These are phyloP conservation scores for Panurus biarmicus DNA, from an alignment of 2,113 vertebrate genomes.

Conservation along the genomic window DNA sequence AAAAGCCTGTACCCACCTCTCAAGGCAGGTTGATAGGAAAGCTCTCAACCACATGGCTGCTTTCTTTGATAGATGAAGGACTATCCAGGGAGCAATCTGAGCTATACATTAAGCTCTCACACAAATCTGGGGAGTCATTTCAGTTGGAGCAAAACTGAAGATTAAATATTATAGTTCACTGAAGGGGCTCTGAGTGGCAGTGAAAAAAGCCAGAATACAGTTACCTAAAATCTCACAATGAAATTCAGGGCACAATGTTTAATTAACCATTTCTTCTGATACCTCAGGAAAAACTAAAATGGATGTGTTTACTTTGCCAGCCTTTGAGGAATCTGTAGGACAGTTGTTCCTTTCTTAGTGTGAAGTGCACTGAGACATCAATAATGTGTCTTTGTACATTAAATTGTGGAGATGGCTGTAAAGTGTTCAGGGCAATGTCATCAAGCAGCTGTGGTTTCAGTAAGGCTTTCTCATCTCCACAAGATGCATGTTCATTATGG, in stretches of 20 bases:
- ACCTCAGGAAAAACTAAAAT: background rate
- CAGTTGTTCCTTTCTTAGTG: background rate
- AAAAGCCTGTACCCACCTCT: background rate
- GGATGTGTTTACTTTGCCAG: background rate
- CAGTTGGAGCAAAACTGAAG: conserved; percentile 7
- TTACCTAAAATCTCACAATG: background rate
- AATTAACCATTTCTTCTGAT: conserved; percentile 58
- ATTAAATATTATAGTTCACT: conserved; percentile 44
- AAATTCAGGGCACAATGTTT: conserved; percentile 18
- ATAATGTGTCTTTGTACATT: background rate
- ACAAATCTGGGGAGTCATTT: conserved; percentile 35
- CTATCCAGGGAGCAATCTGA: conserved; percentile 35
- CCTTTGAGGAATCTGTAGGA: background rate
- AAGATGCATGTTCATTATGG: background rate
- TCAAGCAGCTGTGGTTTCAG: background rate
- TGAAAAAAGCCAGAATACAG: conserved; percentile 56
- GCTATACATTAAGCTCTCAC: conserved; percentile 18
- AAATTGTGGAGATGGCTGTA: background rate
- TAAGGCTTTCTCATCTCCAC: background rate
- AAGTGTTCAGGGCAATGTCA: background rate
- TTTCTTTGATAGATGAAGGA: conserved; percentile 28
- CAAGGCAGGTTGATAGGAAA: background rate
- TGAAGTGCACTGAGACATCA: conserved; percentile 21
- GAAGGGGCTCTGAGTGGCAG: conserved; percentile 11
- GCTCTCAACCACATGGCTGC: conserved; percentile 15